These are phyloP conservation scores for Mongoloraphidia duomilia DNA, from an alignment of 2,888 invertebrate genomes.

Conservation along the genomic window DNA sequence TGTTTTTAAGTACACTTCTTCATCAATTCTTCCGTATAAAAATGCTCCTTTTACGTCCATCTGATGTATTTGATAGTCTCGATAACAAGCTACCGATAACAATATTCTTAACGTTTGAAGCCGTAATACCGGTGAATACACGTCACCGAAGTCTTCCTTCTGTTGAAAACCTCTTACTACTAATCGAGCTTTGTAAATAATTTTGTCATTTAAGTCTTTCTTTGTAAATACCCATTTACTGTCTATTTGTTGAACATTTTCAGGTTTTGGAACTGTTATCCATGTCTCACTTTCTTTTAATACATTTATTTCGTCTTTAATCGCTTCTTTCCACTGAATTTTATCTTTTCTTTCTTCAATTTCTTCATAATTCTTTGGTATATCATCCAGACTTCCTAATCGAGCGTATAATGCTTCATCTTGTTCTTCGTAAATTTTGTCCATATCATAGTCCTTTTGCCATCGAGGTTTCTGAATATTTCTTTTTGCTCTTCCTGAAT, in stretches of 20 bases:
- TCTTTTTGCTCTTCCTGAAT: constrained; percentile 2
- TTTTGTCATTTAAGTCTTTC: constrained; percentile 3
- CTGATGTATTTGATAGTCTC: constrained; percentile 11
- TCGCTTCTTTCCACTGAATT: background rate
- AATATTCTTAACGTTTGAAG: constrained; percentile 10
- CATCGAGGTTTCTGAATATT: constrained; percentile 1
- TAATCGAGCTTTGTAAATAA: constrained; percentile 6
- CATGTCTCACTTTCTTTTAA: constrained; percentile 3
- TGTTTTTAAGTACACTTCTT: constrained; percentile 16
- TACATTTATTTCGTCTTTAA: constrained; percentile 2
- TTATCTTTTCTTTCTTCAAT: constrained; percentile 5
- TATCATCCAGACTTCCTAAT: constrained; percentile 1
- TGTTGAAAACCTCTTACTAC: constrained; percentile 9
- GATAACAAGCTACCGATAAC: constrained; percentile 8
- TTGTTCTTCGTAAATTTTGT: background rate
- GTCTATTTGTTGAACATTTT: constrained; percentile 3
- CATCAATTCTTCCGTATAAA: constrained; percentile 14
- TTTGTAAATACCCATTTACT: constrained; percentile 7
- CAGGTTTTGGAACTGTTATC: constrained; percentile 4
- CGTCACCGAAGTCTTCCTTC: constrained; percentile 2
- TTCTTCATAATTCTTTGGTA: constrained; percentile 2
- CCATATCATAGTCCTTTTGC: constrained; percentile 2
- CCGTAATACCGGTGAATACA: constrained; percentile 8
- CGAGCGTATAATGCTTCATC: background rate
- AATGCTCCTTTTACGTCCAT: constrained; percentile 16